A percentile compares a stretch with the other conserved stretches of the same genome.
Evolutionary conservation across 2,797 vertebrate genomes (phyloP).

Genomic region (Stomatorhinus walkeri): DNA sequence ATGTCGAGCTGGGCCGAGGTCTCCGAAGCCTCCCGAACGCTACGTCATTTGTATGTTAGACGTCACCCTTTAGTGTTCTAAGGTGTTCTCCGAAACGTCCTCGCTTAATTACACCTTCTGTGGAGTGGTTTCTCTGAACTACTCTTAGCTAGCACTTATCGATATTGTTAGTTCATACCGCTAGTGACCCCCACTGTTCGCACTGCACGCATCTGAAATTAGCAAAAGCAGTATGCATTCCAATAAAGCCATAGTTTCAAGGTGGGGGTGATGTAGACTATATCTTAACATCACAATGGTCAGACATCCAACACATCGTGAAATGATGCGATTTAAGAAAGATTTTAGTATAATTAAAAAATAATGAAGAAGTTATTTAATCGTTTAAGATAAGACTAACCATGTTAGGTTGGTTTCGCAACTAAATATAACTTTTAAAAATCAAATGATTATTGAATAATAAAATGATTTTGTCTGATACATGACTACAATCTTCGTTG

Average conservation of each 20-base stretch:
- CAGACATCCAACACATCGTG: neutral
- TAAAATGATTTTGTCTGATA: neutral
- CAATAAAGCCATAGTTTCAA: neutral
- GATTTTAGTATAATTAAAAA: neutral
- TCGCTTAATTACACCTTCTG: neutral
- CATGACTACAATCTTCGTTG: neutral
- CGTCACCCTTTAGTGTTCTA: neutral
- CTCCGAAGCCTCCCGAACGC: neutral
- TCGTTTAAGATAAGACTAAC: neutral
- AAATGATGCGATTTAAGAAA: neutral
- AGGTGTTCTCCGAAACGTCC: neutral
- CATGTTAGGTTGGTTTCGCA: neutral
- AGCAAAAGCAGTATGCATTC: neutral
- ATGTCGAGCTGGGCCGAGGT: neutral
- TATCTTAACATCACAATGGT: neutral
- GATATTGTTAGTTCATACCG: neutral
- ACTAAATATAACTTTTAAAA: neutral
- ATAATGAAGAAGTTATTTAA: neutral
- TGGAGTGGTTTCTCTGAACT: neutral
- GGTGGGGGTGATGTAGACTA: neutral
- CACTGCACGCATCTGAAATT: neutral
- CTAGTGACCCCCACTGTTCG: neutral
- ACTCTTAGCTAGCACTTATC: neutral
- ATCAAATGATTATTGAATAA: neutral
- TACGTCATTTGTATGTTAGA: neutral